phyloP scores from a whole-genome alignment of 2,113 vertebrate genomes.

The Gnathonemus longibarbis region DNA sequence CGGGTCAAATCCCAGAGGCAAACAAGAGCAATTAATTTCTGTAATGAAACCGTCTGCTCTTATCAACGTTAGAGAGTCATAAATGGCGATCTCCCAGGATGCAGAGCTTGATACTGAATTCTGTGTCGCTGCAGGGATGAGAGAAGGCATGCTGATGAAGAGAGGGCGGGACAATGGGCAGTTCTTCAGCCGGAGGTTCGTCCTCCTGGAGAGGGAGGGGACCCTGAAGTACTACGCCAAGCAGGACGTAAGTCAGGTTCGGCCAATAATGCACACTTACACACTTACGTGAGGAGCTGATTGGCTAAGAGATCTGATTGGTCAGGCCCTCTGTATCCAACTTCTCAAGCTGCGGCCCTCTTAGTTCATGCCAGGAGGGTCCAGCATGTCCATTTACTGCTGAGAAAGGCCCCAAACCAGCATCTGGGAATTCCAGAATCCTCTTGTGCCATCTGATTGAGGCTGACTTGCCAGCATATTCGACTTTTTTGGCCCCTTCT shows the following conservation, averaged over 20 bases:
- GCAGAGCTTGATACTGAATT: neutral
- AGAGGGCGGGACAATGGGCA: conserved; percentile 78
- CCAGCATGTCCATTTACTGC: neutral
- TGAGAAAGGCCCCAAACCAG: neutral
- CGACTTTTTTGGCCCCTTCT: neutral
- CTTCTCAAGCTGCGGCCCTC: neutral
- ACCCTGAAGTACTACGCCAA: conserved; percentile 81
- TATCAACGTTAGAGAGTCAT: neutral
- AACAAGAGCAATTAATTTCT: neutral
- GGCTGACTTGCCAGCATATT: neutral
- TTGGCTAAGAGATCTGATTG: neutral
- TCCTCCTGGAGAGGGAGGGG: conserved; percentile 75
- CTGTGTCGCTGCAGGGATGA: conserved; percentile 49
- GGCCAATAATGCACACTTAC: neutral
- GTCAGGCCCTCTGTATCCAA: neutral
- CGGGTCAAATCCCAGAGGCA: neutral
- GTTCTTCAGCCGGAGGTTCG: conserved; percentile 74
- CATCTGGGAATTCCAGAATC: neutral
- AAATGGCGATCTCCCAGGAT: neutral
- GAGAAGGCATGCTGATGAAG: conserved; percentile 77
- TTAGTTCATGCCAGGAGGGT: neutral
- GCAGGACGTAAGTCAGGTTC: conserved; percentile 66
- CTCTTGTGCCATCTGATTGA: neutral
- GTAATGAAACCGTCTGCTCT: neutral
- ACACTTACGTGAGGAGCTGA: neutral